Evolutionary conservation across 2,888 invertebrate species (phyloP), one percentile per base, ranked within the genome.

Genomic region (Perizoma affinitatum): DNA sequence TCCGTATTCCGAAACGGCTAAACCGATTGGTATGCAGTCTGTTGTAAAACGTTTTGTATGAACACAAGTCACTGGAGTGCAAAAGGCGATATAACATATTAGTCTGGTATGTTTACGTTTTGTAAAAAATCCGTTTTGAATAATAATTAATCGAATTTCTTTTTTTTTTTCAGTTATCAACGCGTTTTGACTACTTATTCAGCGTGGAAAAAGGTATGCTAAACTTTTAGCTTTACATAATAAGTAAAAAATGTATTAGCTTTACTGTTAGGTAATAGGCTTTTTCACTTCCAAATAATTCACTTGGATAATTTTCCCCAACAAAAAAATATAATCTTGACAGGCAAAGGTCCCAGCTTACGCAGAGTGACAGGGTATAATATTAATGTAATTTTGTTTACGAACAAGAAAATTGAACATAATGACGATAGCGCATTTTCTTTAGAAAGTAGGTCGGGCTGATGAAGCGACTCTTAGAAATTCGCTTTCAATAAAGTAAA

Each of bases 381-480:
- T 63, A 62, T 63, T 63, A 64, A 64, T 65, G 56, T 67, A 62
- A 69, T 67, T 60, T 65, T 65, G 62, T 69, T 68, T 72, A 67
- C 64, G 60, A 55, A 65, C 66, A 66, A 61, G 73, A 73, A 75
- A 76, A 77, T 72, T 71, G 62, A 68, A 69, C 67, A 63, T 75
- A 70, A 78, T 74, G 63, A 65, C 71, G 74, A 72, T 67, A 75
- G 71, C 76, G 73, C 74, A 82, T 85, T 85, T 84, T 86, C 83
- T 82, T 74, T 78, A 77, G 85, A 86, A 86, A 87, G 85, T 83
- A 68, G 82, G 83, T 71, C 78, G 67, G 49, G 48, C 66, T 75
- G 74, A 79, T 81, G 80, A 79, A 74, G 76, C 73, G 68, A 69
- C 79, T 80, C 82, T 78, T 71, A 75, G 79, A 79, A 79, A 80